These are phyloP conservation scores for Lamprologus tigripictilis DNA, from an alignment of 2,113 vertebrate species.

Conservation along the genomic window DNA sequence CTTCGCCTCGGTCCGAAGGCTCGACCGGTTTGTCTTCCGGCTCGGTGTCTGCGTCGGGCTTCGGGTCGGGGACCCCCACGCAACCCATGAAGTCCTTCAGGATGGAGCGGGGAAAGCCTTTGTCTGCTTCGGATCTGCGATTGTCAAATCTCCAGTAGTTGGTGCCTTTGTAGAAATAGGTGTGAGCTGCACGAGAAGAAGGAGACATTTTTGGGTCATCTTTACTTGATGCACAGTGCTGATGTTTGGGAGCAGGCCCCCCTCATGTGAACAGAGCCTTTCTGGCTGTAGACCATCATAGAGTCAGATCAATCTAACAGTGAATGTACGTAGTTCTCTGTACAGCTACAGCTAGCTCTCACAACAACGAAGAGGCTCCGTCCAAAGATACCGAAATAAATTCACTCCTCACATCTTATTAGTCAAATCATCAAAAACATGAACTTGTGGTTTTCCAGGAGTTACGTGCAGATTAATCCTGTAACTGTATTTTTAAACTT, in stretches of 20 bases:
- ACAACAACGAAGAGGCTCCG: background rate
- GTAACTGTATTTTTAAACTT: background rate
- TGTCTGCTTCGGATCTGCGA: conserved; percentile 77
- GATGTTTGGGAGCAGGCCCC: background rate
- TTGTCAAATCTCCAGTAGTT: conserved; percentile 98
- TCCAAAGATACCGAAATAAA: background rate
- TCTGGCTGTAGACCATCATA: background rate
- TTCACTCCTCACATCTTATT: background rate
- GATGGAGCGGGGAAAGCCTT: conserved; percentile 91
- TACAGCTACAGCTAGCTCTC: background rate
- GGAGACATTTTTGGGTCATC: background rate
- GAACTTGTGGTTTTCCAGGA: background rate
- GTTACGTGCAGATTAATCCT: background rate
- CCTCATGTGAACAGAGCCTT: background rate
- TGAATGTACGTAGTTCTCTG: background rate
- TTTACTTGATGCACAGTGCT: background rate
- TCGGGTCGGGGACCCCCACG: conserved; percentile 61
- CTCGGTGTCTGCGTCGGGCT: conserved; percentile 34
- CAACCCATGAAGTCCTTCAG: conserved; percentile 97
- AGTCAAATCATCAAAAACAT: background rate
- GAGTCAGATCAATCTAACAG: background rate
- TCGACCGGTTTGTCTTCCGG: background rate
- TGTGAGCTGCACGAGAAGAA: conserved; percentile 73
- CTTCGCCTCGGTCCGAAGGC: conserved; percentile 31
- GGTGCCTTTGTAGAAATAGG: conserved; percentile 91